Evolutionary conservation across 2,888 invertebrate genomes (phyloP).

Genomic region (Drosophila kambysellisi): DNA sequence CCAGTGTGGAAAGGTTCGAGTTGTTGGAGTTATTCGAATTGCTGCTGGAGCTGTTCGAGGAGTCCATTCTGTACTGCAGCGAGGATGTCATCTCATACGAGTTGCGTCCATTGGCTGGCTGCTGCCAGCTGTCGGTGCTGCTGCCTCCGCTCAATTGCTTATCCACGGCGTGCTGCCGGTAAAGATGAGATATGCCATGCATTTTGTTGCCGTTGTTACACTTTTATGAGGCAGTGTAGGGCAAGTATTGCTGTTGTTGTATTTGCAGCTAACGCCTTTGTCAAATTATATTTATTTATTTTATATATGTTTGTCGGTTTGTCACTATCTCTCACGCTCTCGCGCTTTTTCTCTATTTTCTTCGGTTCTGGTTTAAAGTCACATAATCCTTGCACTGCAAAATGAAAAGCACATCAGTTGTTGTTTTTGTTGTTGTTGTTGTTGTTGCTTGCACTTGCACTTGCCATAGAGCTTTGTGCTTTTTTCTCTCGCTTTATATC

Average conservation of each 20-base stretch:
- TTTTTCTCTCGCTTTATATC: constrained; percentile 38
- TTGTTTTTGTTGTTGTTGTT: constrained; percentile 38
- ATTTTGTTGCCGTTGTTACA: constrained; percentile 70
- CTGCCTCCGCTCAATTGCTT: constrained; percentile 84
- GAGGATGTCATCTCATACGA: constrained; percentile 66
- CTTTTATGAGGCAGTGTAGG: constrained; percentile 66
- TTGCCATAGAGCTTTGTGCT: constrained; percentile 63
- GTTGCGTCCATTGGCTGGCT: constrained; percentile 57
- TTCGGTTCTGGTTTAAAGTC: constrained; percentile 57
- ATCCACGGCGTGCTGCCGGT: constrained; percentile 85
- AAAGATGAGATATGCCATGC: constrained; percentile 85
- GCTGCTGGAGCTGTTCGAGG: constrained; percentile 83
- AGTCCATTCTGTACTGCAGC: constrained; percentile 78
- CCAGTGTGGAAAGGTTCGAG: constrained; percentile 60
- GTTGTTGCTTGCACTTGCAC: constrained; percentile 56
- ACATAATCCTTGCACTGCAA: constrained; percentile 76
- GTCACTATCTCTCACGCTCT: constrained; percentile 46
- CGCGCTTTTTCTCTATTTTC: constrained; percentile 20
- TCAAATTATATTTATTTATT: constrained; percentile 36
- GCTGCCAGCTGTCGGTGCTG: constrained; percentile 62
- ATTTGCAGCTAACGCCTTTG: constrained; percentile 42
- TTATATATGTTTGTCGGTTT: constrained; percentile 18
- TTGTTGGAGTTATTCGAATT: constrained; percentile 80
- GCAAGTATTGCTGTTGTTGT: constrained; percentile 24
- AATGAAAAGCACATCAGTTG: constrained; percentile 53